Evolutionary conservation across 2,888 invertebrate genomes (phyloP), one percentile per base, ranked within the genome.

Genomic region (Conistra vaccinii): DNA sequence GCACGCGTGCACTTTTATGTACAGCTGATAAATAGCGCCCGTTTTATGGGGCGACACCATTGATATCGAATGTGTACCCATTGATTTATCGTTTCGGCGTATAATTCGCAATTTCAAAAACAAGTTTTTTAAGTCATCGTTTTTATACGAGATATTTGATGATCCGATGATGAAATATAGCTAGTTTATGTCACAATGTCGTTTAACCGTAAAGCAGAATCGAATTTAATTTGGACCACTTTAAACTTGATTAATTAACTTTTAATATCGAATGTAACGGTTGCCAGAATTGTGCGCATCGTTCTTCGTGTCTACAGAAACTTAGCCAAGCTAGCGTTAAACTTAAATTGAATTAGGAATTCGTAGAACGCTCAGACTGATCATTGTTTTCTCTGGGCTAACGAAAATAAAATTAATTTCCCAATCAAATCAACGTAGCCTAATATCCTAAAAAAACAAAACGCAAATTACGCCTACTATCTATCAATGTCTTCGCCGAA

Each of bases 61-160:
- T 93, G 93, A 93, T 93, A 93, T 91, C 91, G 90, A 92, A 92
- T 91, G 89, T 91, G 89, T 88, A 90, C 85, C 85, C 84, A 81
- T 90, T 95, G 96, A 96, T 96, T 96, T 96, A 96, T 94, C 85
- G 89, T 89, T 90, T 89, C 85, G 87, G 89, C 91, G 92, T 92
- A 90, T 92, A 93, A 94, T 94, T 92, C 91, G 90, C 85, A 87
- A 85, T 89, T 90, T 90, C 89, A 90, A 93, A 94, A 93, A 93
- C 90, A 92, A 87, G 73, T 81, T 88, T 88, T 88, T 88, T 85
- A 63, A 53, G 45, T 45, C 68, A 69, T 69, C 53, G 90, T 92
- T 93, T 94, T 92, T 81, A 35, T 61, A 87, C 86, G 87, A 89
- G 85, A 85, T 78, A 88, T 86, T 91, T 90, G 90, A 91, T 91